Percentiles rank a stretch among this genome's conserved stretches.
Conservation (phyloP, 2,797 vertebrate species). For the Paramormyrops hopkinsi region DNA sequence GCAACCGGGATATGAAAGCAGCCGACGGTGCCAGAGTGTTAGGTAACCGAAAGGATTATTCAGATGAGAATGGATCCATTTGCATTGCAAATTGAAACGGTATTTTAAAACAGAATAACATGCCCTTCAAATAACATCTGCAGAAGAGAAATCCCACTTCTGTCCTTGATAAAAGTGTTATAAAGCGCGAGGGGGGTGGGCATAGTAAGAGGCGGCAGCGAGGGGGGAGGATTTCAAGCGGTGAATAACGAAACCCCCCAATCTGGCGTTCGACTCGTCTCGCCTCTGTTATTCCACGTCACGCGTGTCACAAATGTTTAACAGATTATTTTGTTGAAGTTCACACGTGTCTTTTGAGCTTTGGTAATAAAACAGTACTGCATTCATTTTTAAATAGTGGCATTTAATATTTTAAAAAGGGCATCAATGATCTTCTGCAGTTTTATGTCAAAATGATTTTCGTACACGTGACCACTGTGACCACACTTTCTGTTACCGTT, state of each 20-base stretch:
- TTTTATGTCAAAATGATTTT: background rate
- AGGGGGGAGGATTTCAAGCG: background rate
- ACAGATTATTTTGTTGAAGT: slow-evolving; percentile 31
- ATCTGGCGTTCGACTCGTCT: slow-evolving; percentile 33
- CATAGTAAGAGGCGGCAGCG: slow-evolving; percentile 38
- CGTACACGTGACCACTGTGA: background rate
- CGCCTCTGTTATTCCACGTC: slow-evolving; percentile 22
- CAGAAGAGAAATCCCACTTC: slow-evolving; percentile 41
- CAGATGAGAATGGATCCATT: slow-evolving; percentile 47
- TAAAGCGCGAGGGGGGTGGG: slow-evolving; percentile 22
- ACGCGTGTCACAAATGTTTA: slow-evolving; percentile 47
- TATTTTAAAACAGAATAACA: slow-evolving; percentile 53
- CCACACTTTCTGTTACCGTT: background rate
- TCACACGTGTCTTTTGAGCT: background rate
- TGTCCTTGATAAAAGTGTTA: slow-evolving; percentile 46
- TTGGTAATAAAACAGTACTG: background rate
- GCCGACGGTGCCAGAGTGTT: slow-evolving; percentile 36
- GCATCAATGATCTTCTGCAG: background rate
- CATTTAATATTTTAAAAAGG: background rate
- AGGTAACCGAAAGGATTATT: slow-evolving; percentile 56
- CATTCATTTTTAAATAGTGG: background rate
- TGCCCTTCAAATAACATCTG: slow-evolving; percentile 64
- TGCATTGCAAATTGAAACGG: slow-evolving; percentile 57
- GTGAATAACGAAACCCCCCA: slow-evolving; percentile 32
- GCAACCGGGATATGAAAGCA: slow-evolving; percentile 27